Evolutionary conservation across 2,797 vertebrate species (phyloP), one percentile per base, ranked within the genome.

Genomic region (Poecilia wingei): DNA sequence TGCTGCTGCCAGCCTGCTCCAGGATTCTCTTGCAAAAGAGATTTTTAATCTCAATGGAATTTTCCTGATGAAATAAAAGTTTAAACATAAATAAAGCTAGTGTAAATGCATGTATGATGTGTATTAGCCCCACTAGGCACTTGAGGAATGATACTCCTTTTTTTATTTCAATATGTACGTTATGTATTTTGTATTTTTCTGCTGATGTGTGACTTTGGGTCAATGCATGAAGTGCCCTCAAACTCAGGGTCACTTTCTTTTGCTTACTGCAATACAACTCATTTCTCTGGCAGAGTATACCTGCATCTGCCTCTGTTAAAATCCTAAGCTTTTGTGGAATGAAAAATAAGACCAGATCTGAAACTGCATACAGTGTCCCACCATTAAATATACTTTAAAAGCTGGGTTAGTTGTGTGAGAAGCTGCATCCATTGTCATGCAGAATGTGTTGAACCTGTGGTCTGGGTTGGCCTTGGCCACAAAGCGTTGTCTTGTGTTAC

Each of bases 401-500:
- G 25, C 41, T 46, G 13, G 12, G 41, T 46, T 28, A 13, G 25
- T 46, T 81, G 46, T 69, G 10, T 72, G 47, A 72, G 43, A 66
- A 74, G 53, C 79, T 72, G 49, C 71, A 55, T 70, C 57, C 45
- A 81, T 75, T 20, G 12, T 85, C 28, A 31, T 49, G 46, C 77
- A 83, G 72, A 72, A 82, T 51, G 64, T 81, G 57, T 70, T 80
- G 84, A 77, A 66, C 78, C 13, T 73, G 75, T 64, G 77, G 78
- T 72, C 64, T 61, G 61, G 79, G 5, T 47, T 77, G 64, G 16
- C 70, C n/a, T 31, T n/a, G 8, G 75, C 74, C 61, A 33, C 66
- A 70, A 49, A 49, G 45, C 2, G 55, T 75, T 81, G 39, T 61
- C 36, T 78, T 45, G 64, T 66, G 31, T 72, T 66, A 45, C 36